Conservation (phyloP, 2,888 invertebrate genomes). For the Drosophila setosimentum region DNA sequence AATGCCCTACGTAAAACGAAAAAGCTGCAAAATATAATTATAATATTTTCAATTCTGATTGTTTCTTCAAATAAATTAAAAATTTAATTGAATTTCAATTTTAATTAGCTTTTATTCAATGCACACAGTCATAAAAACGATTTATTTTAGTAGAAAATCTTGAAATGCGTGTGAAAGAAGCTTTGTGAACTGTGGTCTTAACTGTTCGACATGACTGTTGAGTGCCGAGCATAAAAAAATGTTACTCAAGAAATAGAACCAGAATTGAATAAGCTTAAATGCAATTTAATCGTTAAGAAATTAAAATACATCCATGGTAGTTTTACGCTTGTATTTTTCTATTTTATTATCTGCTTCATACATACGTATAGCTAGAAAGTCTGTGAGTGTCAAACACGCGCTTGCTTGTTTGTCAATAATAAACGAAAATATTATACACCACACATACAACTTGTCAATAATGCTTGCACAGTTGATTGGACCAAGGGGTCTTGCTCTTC, state of each 20-base stretch:
- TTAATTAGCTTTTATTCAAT: neutral
- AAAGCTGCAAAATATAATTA: neutral
- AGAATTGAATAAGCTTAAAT: neutral
- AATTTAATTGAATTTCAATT: neutral
- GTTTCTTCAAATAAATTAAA: neutral
- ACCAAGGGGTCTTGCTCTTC: neutral
- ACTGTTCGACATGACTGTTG: neutral
- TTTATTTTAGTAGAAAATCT: neutral
- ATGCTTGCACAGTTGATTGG: slow-evolving; percentile 14
- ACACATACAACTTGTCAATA: neutral
- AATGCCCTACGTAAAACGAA: neutral
- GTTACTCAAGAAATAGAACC: too few relatives aligned
- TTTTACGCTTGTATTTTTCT: neutral
- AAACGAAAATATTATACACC: too few relatives aligned
- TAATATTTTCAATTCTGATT: neutral
- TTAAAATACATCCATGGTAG: neutral
- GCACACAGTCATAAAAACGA: neutral
- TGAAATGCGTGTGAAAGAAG: neutral
- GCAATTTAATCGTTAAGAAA: neutral
- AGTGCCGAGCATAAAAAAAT: neutral
- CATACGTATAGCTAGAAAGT: neutral
- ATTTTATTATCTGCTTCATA: neutral
- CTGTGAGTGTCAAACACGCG: neutral
- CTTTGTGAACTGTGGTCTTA: neutral
- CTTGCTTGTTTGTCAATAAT: slow-evolving; percentile 3